Conservation (phyloP, 2,888 invertebrate genomes). For the Conchocele bisecta region DNA sequence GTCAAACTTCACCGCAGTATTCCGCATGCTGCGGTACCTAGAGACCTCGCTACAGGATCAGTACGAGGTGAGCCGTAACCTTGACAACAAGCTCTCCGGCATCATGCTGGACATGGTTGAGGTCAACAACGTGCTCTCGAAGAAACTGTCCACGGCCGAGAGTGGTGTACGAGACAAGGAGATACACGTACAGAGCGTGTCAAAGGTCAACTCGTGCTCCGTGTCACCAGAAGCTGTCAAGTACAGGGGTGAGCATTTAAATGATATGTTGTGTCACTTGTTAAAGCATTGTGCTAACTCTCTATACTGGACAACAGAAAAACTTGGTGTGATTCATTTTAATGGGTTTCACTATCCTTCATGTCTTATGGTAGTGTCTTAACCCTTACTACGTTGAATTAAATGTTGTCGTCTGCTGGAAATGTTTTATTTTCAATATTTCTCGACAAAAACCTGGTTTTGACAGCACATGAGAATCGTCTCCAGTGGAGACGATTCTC, state of each 20-base stretch:
- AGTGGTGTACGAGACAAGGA: slow-evolving; percentile 58
- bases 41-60: slow-evolving; percentile 69
- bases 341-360: too few relatives aligned
- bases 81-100: slow-evolving; percentile 78
- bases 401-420: too few relatives aligned
- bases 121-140: slow-evolving; percentile 74
- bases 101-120: slow-evolving; percentile 80
- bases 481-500: too few relatives aligned
- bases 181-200: slow-evolving; percentile 71
- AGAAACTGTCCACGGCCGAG: slow-evolving; percentile 60
- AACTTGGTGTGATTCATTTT: too few relatives aligned
- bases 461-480: too few relatives aligned
- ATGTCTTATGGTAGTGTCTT: too few relatives aligned
- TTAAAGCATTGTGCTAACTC: too few relatives aligned
- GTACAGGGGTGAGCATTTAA: slow-evolving; percentile 71
- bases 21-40: slow-evolving; percentile 69
- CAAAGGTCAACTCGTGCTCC: slow-evolving; percentile 70
- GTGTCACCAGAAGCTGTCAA: slow-evolving; percentile 65
- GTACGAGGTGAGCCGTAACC: slow-evolving; percentile 63
- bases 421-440: too few relatives aligned
- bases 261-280: too few relatives aligned
- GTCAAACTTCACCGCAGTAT: slow-evolving; percentile 70
- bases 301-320: too few relatives aligned
- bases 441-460: too few relatives aligned
- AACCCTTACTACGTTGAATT: too few relatives aligned